phyloP scores from a whole-genome alignment of 2,888 invertebrate genomes.

The Ormyrus labotus region DNA sequence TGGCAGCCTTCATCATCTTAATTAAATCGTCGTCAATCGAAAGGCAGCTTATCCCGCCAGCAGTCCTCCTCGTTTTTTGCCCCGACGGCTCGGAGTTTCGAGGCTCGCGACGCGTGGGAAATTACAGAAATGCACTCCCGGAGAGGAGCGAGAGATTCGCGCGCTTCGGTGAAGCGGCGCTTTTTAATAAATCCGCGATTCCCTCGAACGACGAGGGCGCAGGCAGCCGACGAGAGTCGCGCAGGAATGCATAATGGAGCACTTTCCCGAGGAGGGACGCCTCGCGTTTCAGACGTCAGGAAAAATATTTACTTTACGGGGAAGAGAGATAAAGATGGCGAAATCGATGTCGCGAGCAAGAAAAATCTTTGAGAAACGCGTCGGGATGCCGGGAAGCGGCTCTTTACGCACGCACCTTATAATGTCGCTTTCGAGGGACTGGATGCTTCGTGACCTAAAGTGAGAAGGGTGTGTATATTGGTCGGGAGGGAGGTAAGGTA shows the following conservation, averaged over 20 bases:
- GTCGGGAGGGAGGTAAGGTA: too few species aligned
- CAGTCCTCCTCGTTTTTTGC: background rate
- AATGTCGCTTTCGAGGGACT: too few species aligned
- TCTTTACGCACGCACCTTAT: too few species aligned
- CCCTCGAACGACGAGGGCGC: background rate
- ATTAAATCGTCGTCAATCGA: background rate
- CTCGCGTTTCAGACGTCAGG: conserved; percentile 5
- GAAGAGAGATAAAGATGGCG: background rate
- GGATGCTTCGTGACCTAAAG: too few species aligned
- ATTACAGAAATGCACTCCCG: conserved; percentile 52
- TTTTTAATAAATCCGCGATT: conserved; percentile 54
- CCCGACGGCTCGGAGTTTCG: background rate
- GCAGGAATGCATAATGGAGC: conserved; percentile 39
- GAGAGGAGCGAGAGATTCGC: background rate
- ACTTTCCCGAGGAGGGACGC: conserved; percentile 10
- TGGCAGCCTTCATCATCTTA: background rate
- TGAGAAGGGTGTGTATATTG: too few species aligned
- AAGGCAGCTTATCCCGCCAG: background rate
- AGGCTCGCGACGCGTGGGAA: conserved; percentile 38
- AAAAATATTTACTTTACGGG: conserved; percentile 50
- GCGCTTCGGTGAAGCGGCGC: conserved; percentile 32
- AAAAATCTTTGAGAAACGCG: background rate
- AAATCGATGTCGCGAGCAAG: conserved; percentile 32
- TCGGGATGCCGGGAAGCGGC: conserved; percentile 10
- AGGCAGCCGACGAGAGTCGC: background rate